These are phyloP conservation scores for Ornithoptera priamus DNA, from an alignment of 2,888 invertebrate species.

Conservation along the genomic window DNA sequence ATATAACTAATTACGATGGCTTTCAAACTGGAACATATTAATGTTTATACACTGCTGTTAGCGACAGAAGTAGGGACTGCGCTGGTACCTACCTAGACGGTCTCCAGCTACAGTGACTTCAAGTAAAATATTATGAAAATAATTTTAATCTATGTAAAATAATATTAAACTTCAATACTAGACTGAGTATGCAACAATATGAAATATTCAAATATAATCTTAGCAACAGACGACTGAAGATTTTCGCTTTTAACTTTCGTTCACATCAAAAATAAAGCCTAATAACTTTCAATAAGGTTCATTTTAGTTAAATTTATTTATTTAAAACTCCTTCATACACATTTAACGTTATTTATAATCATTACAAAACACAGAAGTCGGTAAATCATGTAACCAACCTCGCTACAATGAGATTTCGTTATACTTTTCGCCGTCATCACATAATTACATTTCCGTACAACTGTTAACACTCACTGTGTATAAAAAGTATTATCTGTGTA, in stretches of 20 bases:
- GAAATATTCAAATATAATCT: not conserved
- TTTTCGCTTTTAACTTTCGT: not conserved
- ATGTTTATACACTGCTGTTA: too few species aligned
- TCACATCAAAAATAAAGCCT: not conserved
- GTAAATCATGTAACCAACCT: constrained; percentile 1
- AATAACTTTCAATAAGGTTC: not conserved
- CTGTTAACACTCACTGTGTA: too few species aligned
- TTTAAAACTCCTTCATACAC: not conserved
- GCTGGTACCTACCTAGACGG: too few species aligned
- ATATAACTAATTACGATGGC: too few species aligned
- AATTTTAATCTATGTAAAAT: not conserved
- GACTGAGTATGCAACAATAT: too few species aligned
- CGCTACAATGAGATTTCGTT: not conserved
- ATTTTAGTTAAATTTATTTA: not conserved
- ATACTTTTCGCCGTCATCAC: not conserved
- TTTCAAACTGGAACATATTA: too few species aligned
- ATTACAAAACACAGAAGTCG: constrained; percentile 5
- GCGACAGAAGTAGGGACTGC: too few species aligned
- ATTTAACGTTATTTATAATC: constrained; percentile 11
- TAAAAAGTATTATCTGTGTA: too few species aligned
- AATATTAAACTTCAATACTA: too few species aligned
- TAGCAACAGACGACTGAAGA: not conserved
- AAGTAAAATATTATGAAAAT: not conserved
- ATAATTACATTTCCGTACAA: not conserved
- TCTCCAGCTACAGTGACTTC: too few species aligned